Evolutionary conservation across 1,140 invertebrate genomes (phyloP).

Genomic region (Melipona quadrifasciata): DNA sequence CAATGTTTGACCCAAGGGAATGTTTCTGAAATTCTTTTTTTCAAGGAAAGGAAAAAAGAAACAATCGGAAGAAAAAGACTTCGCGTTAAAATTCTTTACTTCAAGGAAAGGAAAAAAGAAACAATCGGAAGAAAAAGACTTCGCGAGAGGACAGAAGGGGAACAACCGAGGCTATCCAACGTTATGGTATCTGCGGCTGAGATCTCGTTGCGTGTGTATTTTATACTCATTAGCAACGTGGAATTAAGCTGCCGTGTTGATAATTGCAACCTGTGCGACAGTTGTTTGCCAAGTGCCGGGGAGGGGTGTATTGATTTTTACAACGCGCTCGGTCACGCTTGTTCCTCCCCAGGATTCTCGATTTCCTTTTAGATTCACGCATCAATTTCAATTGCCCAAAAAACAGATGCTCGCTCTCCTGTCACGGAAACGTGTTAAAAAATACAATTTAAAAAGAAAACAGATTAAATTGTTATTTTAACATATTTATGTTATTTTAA

Average conservation of each 20-base stretch:
- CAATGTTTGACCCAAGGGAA: too few relatives aligned
- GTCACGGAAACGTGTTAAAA: too few relatives aligned
- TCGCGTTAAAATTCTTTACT: not conserved
- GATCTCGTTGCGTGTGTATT: constrained; percentile 1
- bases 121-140: not conserved
- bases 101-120: not conserved
- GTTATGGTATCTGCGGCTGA: not conserved
- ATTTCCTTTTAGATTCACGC: too few relatives aligned
- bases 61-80: not conserved
- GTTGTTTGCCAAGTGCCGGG: not conserved
- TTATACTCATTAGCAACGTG: not conserved
- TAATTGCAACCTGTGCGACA: constrained; percentile 9
- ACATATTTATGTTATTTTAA: too few relatives aligned
- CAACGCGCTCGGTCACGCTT: not conserved
- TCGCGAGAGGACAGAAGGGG: not conserved
- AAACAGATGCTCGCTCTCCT: too few relatives aligned
- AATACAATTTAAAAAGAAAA: too few relatives aligned
- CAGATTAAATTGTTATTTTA: too few relatives aligned
- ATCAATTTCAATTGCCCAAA: too few relatives aligned
- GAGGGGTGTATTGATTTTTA: constrained; percentile 2
- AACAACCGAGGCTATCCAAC: not conserved
- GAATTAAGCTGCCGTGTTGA: not conserved
- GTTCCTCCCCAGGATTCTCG: too few relatives aligned
- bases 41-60: not conserved
- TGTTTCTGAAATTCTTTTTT: too few relatives aligned